These are phyloP conservation scores for Drosophila nigricruria DNA, from an alignment of 2,888 invertebrate species.

Conservation along the genomic window DNA sequence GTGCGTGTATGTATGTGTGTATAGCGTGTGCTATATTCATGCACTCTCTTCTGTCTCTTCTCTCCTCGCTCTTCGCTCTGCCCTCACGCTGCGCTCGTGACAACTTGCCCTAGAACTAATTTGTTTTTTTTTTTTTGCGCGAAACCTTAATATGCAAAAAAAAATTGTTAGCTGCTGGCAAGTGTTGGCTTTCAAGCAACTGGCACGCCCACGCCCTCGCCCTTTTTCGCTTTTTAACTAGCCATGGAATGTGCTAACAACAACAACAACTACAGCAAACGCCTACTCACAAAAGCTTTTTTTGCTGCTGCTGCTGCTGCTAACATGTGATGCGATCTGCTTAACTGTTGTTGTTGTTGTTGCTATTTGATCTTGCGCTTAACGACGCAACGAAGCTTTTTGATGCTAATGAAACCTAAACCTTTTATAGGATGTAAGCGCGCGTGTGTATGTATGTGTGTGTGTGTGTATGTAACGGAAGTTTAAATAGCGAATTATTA, in stretches of 20 bases:
- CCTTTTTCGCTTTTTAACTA: conserved; percentile 29
- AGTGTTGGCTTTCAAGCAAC: conserved; percentile 59
- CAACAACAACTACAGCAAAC: conserved; percentile 22
- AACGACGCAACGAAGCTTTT: conserved; percentile 36
- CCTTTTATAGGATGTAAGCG: conserved; percentile 21
- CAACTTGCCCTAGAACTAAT: conserved; percentile 69
- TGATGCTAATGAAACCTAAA: conserved; percentile 30
- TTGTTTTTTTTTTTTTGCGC: conserved; percentile 21
- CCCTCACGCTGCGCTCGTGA: neutral
- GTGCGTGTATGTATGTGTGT: neutral
- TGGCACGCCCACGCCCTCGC: conserved; percentile 59
- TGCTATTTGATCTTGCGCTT: conserved; percentile 45
- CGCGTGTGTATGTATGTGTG: neutral
- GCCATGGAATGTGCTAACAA: conserved; percentile 35
- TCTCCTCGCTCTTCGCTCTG: neutral
- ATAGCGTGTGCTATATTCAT: conserved; percentile 41
- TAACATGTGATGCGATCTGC: conserved; percentile 43
- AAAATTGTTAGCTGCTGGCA: conserved; percentile 45
- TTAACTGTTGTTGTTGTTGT: conserved; percentile 12
- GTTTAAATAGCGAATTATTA: conserved; percentile 10
- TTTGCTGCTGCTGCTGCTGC: conserved; percentile 22
- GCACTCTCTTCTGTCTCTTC: conserved; percentile 3
- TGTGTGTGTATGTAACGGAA: conserved; percentile 11
- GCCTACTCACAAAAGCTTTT: conserved; percentile 47
- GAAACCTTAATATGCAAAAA: conserved; percentile 46